phyloP scores from a whole-genome alignment of 2,797 vertebrate genomes.

The Acrocephalus scirpaceus region DNA sequence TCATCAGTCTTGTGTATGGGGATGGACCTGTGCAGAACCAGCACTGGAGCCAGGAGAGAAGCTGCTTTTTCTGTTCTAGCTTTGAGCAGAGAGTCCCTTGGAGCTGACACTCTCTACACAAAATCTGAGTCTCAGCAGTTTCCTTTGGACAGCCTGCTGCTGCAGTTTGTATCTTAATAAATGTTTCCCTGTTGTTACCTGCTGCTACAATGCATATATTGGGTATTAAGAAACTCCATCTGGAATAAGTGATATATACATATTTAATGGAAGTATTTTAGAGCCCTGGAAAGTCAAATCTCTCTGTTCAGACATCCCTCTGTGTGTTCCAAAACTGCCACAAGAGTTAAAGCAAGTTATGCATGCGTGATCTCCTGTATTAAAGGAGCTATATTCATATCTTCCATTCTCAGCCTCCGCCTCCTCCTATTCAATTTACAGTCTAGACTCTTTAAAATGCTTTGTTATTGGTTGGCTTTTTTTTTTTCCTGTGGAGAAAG shows the following conservation, averaged over 20 bases:
- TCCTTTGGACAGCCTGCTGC: background rate
- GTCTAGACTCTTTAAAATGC: conserved; percentile 51
- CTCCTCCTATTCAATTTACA: conserved; percentile 54
- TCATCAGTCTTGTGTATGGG: background rate
- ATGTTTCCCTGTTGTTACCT: background rate
- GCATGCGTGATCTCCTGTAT: background rate
- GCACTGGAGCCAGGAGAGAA: background rate
- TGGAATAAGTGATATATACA: background rate
- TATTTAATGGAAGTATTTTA: background rate
- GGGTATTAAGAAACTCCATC: background rate
- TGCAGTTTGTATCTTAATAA: background rate
- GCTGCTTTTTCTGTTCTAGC: background rate
- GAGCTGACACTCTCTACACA: background rate
- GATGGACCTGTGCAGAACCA: background rate
- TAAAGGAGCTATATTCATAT: conserved; percentile 11
- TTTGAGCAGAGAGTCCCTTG: background rate
- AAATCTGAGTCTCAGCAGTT: background rate
- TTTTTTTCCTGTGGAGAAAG: background rate
- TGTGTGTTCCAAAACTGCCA: background rate
- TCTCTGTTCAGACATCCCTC: background rate
- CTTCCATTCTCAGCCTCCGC: background rate
- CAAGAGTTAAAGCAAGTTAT: background rate
- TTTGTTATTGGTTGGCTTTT: background rate
- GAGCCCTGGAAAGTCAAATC: background rate
- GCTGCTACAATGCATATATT: background rate